These are phyloP conservation scores for Cotesia vestalis DNA, from an alignment of 1,140 invertebrate species.

Conservation along the genomic window DNA sequence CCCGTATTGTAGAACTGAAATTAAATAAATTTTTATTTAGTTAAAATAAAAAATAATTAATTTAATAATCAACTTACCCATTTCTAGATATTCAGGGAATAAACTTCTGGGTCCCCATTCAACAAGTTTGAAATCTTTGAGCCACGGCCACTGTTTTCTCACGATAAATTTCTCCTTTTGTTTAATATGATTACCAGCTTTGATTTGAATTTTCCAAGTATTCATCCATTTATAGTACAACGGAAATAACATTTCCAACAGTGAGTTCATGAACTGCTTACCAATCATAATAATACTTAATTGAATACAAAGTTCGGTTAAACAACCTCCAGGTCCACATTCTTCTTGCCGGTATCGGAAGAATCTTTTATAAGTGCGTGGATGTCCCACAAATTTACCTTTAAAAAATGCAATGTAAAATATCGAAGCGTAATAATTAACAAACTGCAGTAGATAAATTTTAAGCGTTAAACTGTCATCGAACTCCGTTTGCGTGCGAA, in stretches of 20 bases:
- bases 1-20: conserved; percentile 85
- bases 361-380: conserved; percentile 79
- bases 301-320: conserved; percentile 92
- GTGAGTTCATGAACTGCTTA: conserved; percentile 93
- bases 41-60: conserved; percentile 20
- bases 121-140: conserved; percentile 89
- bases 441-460: conserved; percentile 97
- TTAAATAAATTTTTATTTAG: conserved; percentile 9
- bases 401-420: conserved; percentile 99
- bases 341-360: conserved; percentile 86
- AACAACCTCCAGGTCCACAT: conserved; percentile 87
- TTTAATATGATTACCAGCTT: conserved; percentile 60
- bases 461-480: conserved; percentile 96
- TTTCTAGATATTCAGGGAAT: conserved; percentile 97
- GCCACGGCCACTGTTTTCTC: conserved; percentile 76
- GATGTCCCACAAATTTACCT: conserved; percentile 90
- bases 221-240: conserved; percentile 79
- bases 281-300: conserved; percentile 95
- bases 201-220: conserved; percentile 69
- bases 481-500: conserved; percentile 96
- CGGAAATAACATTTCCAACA: conserved; percentile 82
- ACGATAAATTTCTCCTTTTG: conserved; percentile 54
- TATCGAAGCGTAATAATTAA: conserved; percentile 98
- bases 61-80: conserved; percentile 73
- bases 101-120: conserved; percentile 90